Evolutionary conservation across 2,888 invertebrate species (phyloP), one percentile per base, ranked within the genome.

Genomic region (Microplitis deprimator): DNA sequence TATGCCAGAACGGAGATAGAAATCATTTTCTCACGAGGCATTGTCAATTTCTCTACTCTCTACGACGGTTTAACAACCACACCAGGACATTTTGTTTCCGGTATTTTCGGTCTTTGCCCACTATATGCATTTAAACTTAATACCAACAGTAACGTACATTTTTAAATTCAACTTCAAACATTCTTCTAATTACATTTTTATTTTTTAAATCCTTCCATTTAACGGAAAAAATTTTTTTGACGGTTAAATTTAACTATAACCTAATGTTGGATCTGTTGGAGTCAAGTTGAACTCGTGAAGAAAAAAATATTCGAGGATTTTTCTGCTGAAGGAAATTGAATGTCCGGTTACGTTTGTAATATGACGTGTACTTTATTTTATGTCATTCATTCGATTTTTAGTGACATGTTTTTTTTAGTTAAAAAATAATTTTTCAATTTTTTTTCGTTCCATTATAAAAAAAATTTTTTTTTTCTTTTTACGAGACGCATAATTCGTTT

Each of bases 301-400:
- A 60, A 29, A 29, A 29, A 71, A 60, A 38, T 29, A 61, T 17
- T 71, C 50, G 50, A 50, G 50, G 5, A 50, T 50, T 50, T 50
- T 50, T 50, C 10, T 50, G 10, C 13, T 50, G 13, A 38, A 60
- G 71, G 61, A 71, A 71, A 71, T 71, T 71, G 71, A 71, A 71
- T 71, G 71, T 71, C 71, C 71, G 20, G 20, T 20, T 29, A 38
- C 29, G 29, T 16, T 71, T 38, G 61, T 29, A 8, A n/a, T 41
- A 71, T 68, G 40, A 38, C 29, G 5, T 59, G n/a, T 20, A 50
- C 50, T 50, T 50, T 50, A 50, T 50, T 50, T 50, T 29, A 8
- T 50, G 50, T 10, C 50, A 50, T 50, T 10, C 50, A 50, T 4
- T 10, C 13, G 60, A 71, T 69, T 20, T 69, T 69, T 69, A 50